Evolutionary conservation across 2,113 vertebrate species (phyloP), one percentile per base, ranked within the genome.

Genomic region (Progne subis): DNA sequence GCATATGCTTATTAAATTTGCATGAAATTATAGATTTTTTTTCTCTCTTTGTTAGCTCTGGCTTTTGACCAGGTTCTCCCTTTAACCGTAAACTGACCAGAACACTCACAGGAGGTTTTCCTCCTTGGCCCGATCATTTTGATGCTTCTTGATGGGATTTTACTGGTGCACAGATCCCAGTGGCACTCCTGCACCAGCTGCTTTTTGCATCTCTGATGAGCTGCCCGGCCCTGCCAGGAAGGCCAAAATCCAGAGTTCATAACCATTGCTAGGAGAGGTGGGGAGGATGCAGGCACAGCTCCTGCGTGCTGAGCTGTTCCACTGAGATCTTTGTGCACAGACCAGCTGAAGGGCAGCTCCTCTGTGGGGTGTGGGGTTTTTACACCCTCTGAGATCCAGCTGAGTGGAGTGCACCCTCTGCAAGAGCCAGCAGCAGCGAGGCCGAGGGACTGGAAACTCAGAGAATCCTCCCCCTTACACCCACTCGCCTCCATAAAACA

Each of bases 1-100:
- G 47, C 47, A 56, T 76, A 71, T 46, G 23, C 82, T 96, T 70
- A 65, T 97, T 96, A 96, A 92, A 90, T 87, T 79, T 97, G 68
- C 88, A 90, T 86, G 93, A 59, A 79, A 61, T 87, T 50, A 50
- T 1, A 74, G 79, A 49, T 19, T 69, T 41, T 64, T 64, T 34
- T 37, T 25, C 18, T 6, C 7, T 76, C 86, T 76, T 32, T 26
- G 34, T 85, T 90, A 59, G 44, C 55, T 34, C 3, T 61, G 67
- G 61, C 72, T 94, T 72, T 71, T 93, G 69, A 65, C 69, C 46
- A 63, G 24, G 43, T 94, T 86, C 31, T 72, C 41, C 46, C 57
- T 71, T 84, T 90, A 80, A 86, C 47, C 82, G 76, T 55, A 60
- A 57, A n/a, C 63, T 85, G 78, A 49, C 71, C 52, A 19, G 25